Base-by-base conservation (phyloP, 2,888 invertebrate genomes). In the Cerceris ruficornis region DNA sequence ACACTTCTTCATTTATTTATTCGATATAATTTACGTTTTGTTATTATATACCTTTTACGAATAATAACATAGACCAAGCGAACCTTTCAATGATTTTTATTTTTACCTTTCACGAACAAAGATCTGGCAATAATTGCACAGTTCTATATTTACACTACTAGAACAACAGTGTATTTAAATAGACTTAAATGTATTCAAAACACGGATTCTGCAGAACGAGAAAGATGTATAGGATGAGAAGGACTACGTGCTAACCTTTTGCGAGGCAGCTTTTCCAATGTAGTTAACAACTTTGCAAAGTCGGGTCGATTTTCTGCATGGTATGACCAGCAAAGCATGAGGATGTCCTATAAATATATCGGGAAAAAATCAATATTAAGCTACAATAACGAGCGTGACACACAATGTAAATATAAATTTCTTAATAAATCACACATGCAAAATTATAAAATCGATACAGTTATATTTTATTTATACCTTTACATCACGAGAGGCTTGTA, bases 291-390 rank as follows among this genome's bases (percentile, higher is more conserved):
- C 83, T 95, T 95, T 69, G 96, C 95, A 93, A 99, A 99, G 92
- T 98, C 98, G 0, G 98, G 98, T 81, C 99, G 95, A 90, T 98
- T 97, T 70, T 94, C 94, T 7, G 96, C 94, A 72, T 96, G 95
- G 93, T 96, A 98, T 75, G 98, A 96, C 99, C 99, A 99, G 93
- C 99, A 99, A 86, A 96, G 94, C 97, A 99, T 98, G 86, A 99
- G 93, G 88, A 99, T 97, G 91, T 99, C 99, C 98, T 98, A 90
- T 11, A 92, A 90, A 80, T 72, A 68, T 55, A 58, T 52, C 7
- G 6, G 28, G 73, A 77, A 57, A 62, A 60, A 66, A 57, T 65
- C 15, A 49, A 69, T 57, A 43, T 68, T 66, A 57, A 57, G 60
- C 41, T 65, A 68, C 55, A 13, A 15, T 14, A 58, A n/a, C 61